Evolutionary conservation across 2,113 vertebrate species (phyloP), one percentile per base, ranked within the genome.

Genomic region (Hiodon alosoides): DNA sequence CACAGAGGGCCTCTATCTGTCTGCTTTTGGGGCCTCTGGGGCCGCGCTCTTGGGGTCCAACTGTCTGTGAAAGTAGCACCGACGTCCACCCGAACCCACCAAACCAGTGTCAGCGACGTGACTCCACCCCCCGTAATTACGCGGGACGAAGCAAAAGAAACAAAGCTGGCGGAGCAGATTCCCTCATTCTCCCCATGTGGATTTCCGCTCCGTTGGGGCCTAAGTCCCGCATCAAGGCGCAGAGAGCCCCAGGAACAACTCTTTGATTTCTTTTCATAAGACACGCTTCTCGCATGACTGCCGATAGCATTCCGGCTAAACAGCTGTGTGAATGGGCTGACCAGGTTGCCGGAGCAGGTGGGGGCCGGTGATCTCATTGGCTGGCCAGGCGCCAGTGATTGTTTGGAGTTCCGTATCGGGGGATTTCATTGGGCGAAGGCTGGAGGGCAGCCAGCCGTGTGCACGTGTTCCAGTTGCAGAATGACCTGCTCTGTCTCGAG

Each of bases 201-300:
- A 86, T 85, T 80, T 76, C 16, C 55, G 84, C 85, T 85, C 83
- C 80, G 80, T 82, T 83, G 53, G 78, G 80, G 83, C 80, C 85
- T 80, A 79, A 85, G 86, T 84, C 84, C 78, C 78, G 79, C 80
- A 70, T 55, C 7, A 76, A 77, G 73, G 70, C 79, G 31, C 31
- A 31, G 31, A 31, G 31, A 31, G 31, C 31, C 1, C 16, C 69
- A 76, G 3, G 14, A 57, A 79, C 60, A 46, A 50, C 17, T 71
- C 84, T 88, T 86, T 85, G 83, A 86, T 86, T 88, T 75, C 46
- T 65, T 82, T 84, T 83, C 77, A 72, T 77, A 77, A 73, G 85
- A 86, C 80, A 88, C 81, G 86, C 86, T 89, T 91, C 90, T 92
- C 89, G 77, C 87, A 91, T 91, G 88, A 86, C 87, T 31, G 31